Base-by-base conservation (phyloP, 2,113 vertebrate species). In the Hyperopisus bebe region DNA sequence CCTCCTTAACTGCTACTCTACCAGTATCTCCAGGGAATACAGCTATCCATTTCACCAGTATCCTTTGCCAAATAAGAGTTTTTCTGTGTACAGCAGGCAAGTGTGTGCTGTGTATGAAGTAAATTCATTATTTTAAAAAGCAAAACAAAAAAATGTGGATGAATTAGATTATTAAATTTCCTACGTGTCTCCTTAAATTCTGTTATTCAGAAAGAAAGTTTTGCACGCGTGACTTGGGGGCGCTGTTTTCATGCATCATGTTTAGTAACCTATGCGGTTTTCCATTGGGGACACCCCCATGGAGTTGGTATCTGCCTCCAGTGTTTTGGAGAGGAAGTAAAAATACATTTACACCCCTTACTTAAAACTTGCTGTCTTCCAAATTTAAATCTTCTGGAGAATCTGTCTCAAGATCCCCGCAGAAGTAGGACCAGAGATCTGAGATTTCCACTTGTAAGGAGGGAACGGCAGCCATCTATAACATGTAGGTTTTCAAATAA, bases 241-340 rank as follows among this genome's bases (percentile, higher is more conserved):
- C 24, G 24, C 62, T 70, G 62, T 80, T 80, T 80, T 80, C 74
- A 19, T 70, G 74, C 74, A 19, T 80, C 13, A 80, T 42, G 35
- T 80, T 80, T 80, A 58, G 50, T 87, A 87, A 87, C 85, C 55
- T 87, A 39, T 74, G 5, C n/a, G 66, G n/a, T 50, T 39, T 86
- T 31, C 55, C 55, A 19, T 42, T 39, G 11, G 27, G 48, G 7
- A 7, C 50, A 77, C 44, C 46, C 48, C 48, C 39, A 39, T 80
- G 66, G 85, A 77, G 46, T 53, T 51, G 44, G 15, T 86, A 48
- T 90, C 58, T 48, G 83, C 82, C 42, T 35, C 19, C 46, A 58
- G 83, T 55, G 11, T 83, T 70, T 74, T 90, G 55, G 5, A 21
- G 13, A 46, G 58, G 89, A 87, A 77, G 85, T 77, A 87, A 19